Evolutionary conservation across 1,140 invertebrate species (phyloP).

Genomic region (Oncopodura yosiiana): DNA sequence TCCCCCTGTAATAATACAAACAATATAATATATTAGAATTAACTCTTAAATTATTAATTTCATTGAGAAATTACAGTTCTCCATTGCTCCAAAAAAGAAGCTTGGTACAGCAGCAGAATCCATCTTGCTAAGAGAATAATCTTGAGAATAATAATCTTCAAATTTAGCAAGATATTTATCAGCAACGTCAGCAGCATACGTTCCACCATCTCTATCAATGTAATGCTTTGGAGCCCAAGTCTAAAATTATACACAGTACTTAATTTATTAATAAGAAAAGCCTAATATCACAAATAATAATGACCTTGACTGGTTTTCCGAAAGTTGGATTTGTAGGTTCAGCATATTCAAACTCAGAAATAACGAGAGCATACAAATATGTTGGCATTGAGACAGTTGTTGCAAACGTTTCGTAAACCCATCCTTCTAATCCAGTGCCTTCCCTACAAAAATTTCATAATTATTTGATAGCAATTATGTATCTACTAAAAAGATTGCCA

Average conservation of each 20-base stretch:
- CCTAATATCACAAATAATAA: too few relatives aligned
- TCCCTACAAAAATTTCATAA: not conserved
- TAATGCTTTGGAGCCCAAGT: constrained; percentile 12
- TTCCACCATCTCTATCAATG: constrained; percentile 4
- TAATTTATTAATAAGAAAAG: not conserved
- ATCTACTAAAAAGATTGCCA: too few relatives aligned
- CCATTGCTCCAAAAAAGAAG: constrained; percentile 59
- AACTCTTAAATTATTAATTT: not conserved
- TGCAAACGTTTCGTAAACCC: constrained; percentile 16
- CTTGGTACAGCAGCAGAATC: constrained; percentile 56
- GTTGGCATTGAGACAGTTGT: constrained; percentile 17
- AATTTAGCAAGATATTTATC: constrained; percentile 6
- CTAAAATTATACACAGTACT: not conserved
- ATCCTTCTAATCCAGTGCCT: too few relatives aligned
- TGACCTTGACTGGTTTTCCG: constrained; percentile 15
- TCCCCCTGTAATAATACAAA: not conserved
- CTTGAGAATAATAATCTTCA: constrained; percentile 1
- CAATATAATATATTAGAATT: not conserved
- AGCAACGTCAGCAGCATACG: not conserved
- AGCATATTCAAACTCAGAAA: constrained; percentile 9
- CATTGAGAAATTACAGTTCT: constrained; percentile 52
- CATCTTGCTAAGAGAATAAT: constrained; percentile 40
- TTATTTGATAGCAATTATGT: not conserved
- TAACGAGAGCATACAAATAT: constrained; percentile 19
- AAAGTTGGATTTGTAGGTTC: not conserved